phyloP scores from a whole-genome alignment of 2,113 vertebrate genomes.

The Leucoraja erinaceus region DNA sequence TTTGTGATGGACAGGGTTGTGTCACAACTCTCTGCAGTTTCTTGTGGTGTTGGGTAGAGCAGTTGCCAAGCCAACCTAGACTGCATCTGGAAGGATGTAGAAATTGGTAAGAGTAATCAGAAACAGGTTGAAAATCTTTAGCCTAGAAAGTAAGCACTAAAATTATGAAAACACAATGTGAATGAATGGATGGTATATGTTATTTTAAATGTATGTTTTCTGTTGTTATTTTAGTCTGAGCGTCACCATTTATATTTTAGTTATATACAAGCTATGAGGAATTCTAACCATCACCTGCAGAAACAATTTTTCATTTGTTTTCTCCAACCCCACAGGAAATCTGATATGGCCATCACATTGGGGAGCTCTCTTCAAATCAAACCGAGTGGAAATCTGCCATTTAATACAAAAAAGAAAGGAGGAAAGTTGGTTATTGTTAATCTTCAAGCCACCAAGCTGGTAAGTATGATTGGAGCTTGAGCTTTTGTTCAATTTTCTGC shows the following conservation, averaged over 20 bases:
- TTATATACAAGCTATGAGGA: neutral
- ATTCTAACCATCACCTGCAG: neutral
- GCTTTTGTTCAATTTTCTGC: no score
- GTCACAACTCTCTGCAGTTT: no score
- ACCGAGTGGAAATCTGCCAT: constrained; percentile 85
- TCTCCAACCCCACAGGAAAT: constrained; percentile 58
- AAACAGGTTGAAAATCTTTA: no score
- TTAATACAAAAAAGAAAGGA: constrained; percentile 86
- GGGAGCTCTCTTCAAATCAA: constrained; percentile 96
- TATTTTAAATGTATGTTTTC: neutral
- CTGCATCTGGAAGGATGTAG: no score
- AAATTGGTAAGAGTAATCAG: no score
- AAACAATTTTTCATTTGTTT: neutral
- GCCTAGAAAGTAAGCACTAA: no score
- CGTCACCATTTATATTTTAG: neutral
- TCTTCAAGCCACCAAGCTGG: constrained; percentile 88
- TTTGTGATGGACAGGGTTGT: no score
- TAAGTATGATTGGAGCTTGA: constrained; percentile 51
- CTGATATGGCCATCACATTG: constrained; percentile 81
- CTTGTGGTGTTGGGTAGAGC: no score
- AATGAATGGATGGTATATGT: neutral
- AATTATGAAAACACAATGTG: neutral
- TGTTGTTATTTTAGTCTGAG: neutral
- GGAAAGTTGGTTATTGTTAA: constrained; percentile 88
- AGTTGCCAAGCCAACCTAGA: no score